Conservation (phyloP, 2,113 vertebrate genomes). For the Collichthys lucidus region DNA sequence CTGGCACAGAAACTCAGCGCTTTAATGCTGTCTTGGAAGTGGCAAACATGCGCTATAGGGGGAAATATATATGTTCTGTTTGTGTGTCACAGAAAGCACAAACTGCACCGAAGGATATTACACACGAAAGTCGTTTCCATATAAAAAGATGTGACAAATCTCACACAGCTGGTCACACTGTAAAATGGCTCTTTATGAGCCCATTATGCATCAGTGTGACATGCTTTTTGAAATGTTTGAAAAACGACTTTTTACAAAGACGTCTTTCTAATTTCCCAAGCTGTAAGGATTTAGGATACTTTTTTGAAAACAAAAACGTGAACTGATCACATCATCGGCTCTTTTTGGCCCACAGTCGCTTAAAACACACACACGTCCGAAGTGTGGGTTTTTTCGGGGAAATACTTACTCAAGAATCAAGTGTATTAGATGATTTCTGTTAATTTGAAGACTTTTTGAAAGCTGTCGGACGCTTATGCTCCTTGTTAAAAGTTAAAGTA, state of each 20-base stretch:
- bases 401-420: no score
- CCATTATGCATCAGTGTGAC: fast-evolving
- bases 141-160: constrained; percentile 24
- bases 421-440: background rate
- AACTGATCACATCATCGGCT: background rate
- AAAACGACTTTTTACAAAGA: background rate
- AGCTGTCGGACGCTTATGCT: background rate
- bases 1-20: constrained; percentile 3
- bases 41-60: constrained; percentile 13
- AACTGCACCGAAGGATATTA: constrained; percentile 26
- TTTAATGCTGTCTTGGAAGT: constrained; percentile 5
- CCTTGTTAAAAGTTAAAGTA: background rate
- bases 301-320: background rate
- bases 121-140: constrained; percentile 40
- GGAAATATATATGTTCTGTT: constrained; percentile 3
- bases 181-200: background rate
- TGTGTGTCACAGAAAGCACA: constrained; percentile 4
- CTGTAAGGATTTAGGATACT: background rate
- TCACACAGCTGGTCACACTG: background rate
- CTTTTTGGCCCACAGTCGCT: background rate
- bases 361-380: background rate
- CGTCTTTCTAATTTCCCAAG: background rate
- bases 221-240: background rate
- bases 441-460: background rate
- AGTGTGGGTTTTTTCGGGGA: background rate